A percentile compares a stretch with the other conserved stretches of the same genome.
Evolutionary conservation across 2,888 invertebrate genomes (phyloP).

Genomic region (Chrysolina oricalcia): DNA sequence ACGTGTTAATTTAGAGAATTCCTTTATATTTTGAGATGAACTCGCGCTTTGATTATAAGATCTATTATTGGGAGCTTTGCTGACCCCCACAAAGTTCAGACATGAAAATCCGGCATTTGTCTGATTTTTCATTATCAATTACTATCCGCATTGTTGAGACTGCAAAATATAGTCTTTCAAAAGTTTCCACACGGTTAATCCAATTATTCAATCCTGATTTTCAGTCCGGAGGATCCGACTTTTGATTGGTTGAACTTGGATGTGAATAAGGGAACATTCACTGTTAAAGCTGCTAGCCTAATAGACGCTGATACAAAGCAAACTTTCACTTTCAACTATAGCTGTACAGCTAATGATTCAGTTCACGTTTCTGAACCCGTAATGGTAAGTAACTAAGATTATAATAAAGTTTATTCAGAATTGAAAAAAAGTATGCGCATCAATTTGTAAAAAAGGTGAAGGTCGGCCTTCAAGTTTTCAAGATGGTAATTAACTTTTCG

Average conservation of each 20-base stretch:
- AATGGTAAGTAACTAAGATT: conserved; percentile 66
- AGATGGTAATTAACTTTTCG: background rate
- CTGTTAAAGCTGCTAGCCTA: conserved; percentile 66
- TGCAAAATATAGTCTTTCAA: too few relatives aligned
- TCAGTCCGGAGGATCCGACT: conserved; percentile 71
- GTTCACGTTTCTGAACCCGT: conserved; percentile 64
- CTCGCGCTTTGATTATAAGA: too few relatives aligned
- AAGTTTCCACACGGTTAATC: too few relatives aligned
- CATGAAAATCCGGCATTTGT: too few relatives aligned
- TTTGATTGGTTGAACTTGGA: conserved; percentile 73
- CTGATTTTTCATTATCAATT: too few relatives aligned
- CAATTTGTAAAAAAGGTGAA: too few relatives aligned
- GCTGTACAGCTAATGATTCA: conserved; percentile 74
- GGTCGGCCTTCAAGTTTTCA: background rate
- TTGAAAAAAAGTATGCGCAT: too few relatives aligned
- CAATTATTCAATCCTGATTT: conserved; percentile 26
- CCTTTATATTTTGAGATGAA: too few relatives aligned
- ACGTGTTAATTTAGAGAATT: too few relatives aligned
- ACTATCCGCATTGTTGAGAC: too few relatives aligned
- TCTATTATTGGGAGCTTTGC: too few relatives aligned
- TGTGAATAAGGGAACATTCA: conserved; percentile 73
- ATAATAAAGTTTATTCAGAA: background rate
- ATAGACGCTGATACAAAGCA: conserved; percentile 76
- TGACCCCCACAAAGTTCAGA: too few relatives aligned
- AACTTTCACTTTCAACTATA: conserved; percentile 73